Conservation (phyloP, 2,888 invertebrate genomes). For the Agrypnus murinus region DNA sequence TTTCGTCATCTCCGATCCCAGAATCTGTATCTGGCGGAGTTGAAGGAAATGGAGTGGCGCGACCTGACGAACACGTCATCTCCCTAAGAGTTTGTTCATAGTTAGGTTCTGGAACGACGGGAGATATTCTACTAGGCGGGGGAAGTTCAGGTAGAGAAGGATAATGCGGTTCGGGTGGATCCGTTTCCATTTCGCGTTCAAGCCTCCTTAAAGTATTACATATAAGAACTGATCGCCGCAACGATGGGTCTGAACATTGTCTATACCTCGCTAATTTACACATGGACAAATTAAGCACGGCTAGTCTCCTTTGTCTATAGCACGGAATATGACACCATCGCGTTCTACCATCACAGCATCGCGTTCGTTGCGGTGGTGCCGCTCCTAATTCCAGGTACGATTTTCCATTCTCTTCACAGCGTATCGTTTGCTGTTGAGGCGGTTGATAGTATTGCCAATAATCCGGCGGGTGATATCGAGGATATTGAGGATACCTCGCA, state of each 20-base stretch:
- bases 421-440: slow-evolving; percentile 84
- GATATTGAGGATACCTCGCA: slow-evolving; percentile 62
- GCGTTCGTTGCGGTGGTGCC: slow-evolving; percentile 69
- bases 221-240: slow-evolving; percentile 92
- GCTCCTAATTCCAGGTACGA: slow-evolving; percentile 91
- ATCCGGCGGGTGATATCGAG: slow-evolving; percentile 70
- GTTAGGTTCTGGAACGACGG: slow-evolving; percentile 56
- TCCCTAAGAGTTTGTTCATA: slow-evolving; percentile 72
- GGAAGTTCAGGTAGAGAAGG: slow-evolving; percentile 70
- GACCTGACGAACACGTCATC: slow-evolving; percentile 73
- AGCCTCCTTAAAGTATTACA: slow-evolving; percentile 93
- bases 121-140: slow-evolving; percentile 65
- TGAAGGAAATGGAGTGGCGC: slow-evolving; percentile 82
- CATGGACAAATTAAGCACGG: slow-evolving; percentile 94
- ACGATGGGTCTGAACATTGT: slow-evolving; percentile 91
- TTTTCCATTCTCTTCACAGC: slow-evolving; percentile 92
- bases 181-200: slow-evolving; percentile 90
- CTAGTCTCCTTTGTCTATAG: slow-evolving; percentile 89
- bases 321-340: slow-evolving; percentile 87
- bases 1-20: slow-evolving; percentile 84
- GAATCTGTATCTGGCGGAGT: slow-evolving; percentile 79
- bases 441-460: slow-evolving; percentile 74
- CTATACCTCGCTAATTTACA: slow-evolving; percentile 91
- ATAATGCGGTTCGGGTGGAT: slow-evolving; percentile 73
- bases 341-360: slow-evolving; percentile 70